A percentile compares a stretch with the other conserved stretches of the same genome.
Conservation (phyloP, 2,113 vertebrate genomes). For the Rhombomys opimus region DNA sequence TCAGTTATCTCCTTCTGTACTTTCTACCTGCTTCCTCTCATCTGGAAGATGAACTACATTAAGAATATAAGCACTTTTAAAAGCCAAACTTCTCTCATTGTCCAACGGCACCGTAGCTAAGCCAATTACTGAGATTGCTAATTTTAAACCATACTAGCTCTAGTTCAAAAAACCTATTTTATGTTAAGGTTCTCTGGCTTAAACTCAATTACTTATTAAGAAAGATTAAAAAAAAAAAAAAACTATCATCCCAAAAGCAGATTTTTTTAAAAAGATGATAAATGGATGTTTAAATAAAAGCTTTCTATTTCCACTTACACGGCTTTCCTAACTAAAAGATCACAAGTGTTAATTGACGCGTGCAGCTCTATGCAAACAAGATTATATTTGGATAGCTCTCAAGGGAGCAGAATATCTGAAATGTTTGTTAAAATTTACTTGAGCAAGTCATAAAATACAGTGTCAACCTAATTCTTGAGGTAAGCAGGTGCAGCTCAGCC, state of each 20-base stretch:
- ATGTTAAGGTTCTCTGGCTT: conserved; percentile 46
- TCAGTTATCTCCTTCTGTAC: neutral
- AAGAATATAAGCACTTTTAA: conserved; percentile 26
- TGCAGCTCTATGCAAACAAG: conserved; percentile 67
- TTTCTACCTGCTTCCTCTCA: conserved; percentile 9
- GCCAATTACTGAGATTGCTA: neutral
- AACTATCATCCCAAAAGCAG: conserved; percentile 57
- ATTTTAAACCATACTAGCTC: neutral
- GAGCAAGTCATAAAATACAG: conserved; percentile 47
- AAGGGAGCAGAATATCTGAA: conserved; percentile 68
- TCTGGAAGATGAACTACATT: conserved; percentile 36
- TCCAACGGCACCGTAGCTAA: neutral
- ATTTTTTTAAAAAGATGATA: conserved; percentile 61
- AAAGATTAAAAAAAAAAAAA: neutral
- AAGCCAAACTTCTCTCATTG: neutral
- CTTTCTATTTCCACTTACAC: conserved; percentile 81
- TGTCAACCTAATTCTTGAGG: conserved; percentile 39
- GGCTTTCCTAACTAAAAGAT: conserved; percentile 77
- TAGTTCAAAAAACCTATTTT: neutral
- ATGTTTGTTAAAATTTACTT: conserved; percentile 69
- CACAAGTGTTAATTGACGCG: conserved; percentile 70
- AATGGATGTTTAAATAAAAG: conserved; percentile 60
- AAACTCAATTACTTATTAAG: conserved; percentile 59
- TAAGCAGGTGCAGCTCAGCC: neutral
- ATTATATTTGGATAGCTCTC: conserved; percentile 69